A percentile compares a stretch with the other conserved stretches of the same genome.
Conservation (phyloP, 2,113 vertebrate species). For the Corynorhinus townsendii region DNA sequence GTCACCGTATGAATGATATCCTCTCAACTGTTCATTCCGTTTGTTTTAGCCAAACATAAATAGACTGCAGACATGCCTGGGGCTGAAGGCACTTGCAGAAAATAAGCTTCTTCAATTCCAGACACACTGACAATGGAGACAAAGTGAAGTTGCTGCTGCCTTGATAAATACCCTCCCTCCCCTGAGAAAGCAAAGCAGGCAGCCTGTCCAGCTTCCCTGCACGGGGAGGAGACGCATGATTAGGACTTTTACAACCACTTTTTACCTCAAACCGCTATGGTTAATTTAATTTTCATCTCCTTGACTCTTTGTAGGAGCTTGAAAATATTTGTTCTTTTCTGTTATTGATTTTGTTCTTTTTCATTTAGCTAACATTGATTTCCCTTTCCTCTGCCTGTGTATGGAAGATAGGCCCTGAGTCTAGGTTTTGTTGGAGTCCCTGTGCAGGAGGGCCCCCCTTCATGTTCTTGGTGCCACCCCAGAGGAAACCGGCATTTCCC, state of each 20-base stretch:
- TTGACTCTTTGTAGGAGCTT: neutral
- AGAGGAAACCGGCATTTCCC: neutral
- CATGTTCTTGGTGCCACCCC: neutral
- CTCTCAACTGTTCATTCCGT: slow-evolving; percentile 49
- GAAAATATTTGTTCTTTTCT: slow-evolving; percentile 12
- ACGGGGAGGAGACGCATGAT: neutral
- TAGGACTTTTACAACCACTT: neutral
- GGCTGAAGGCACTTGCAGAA: slow-evolving; percentile 49
- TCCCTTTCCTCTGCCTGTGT: neutral
- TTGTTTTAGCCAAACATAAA: slow-evolving; percentile 70
- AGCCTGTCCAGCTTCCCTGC: accelerated
- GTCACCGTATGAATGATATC: slow-evolving; percentile 40
- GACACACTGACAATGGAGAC: slow-evolving; percentile 32
- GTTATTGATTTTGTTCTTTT: neutral
- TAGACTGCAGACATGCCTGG: slow-evolving; percentile 54
- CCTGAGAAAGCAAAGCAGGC: neutral
- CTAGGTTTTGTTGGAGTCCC: neutral
- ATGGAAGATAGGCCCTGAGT: accelerated
- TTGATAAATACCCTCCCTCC: neutral
- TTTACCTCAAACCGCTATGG: neutral
- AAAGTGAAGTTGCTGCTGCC: neutral
- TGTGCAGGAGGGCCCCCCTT: accelerated
- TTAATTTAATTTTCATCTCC: slow-evolving; percentile 46
- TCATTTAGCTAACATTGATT: neutral
- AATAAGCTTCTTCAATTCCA: slow-evolving; percentile 50